Percentiles rank a stretch among this genome's conserved stretches.
Evolutionary conservation across 2,113 vertebrate genomes (phyloP).

Genomic region (Aythya baeri): DNA sequence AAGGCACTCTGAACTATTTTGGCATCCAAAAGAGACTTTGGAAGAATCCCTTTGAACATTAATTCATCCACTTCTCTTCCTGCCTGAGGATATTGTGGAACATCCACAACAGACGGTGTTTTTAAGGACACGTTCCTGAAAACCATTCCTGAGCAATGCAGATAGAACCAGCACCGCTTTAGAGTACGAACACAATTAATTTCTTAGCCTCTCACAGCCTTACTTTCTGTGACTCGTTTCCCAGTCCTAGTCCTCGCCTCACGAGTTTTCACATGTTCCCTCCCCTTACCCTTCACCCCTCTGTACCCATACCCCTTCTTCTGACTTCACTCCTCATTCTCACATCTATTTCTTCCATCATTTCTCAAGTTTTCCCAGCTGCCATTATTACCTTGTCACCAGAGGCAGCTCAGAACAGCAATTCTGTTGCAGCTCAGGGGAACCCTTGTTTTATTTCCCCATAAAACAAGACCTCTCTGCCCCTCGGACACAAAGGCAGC

Average conservation of each 20-base stretch:
- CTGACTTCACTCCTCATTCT: background rate
- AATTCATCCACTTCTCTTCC: background rate
- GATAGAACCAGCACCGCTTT: background rate
- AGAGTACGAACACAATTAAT: rapidly evolving
- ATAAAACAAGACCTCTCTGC: background rate
- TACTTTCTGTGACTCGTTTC: background rate
- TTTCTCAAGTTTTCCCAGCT: background rate
- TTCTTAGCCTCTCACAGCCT: background rate
- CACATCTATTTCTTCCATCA: background rate
- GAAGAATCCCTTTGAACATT: background rate
- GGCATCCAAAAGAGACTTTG: background rate
- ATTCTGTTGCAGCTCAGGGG: background rate
- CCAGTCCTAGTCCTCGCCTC: background rate
- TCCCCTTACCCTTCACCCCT: background rate
- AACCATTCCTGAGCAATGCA: background rate
- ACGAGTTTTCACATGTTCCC: background rate
- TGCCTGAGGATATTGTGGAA: background rate
- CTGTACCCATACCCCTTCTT: background rate
- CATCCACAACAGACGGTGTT: background rate
- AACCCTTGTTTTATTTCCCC: background rate
- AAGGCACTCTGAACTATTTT: background rate
- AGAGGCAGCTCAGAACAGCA: background rate
- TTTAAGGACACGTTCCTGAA: background rate
- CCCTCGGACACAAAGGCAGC: background rate
- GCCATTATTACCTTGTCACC: background rate